Evolutionary conservation across 2,888 invertebrate species (phyloP), one percentile per base, ranked within the genome.

Genomic region (Griposia aprilina): DNA sequence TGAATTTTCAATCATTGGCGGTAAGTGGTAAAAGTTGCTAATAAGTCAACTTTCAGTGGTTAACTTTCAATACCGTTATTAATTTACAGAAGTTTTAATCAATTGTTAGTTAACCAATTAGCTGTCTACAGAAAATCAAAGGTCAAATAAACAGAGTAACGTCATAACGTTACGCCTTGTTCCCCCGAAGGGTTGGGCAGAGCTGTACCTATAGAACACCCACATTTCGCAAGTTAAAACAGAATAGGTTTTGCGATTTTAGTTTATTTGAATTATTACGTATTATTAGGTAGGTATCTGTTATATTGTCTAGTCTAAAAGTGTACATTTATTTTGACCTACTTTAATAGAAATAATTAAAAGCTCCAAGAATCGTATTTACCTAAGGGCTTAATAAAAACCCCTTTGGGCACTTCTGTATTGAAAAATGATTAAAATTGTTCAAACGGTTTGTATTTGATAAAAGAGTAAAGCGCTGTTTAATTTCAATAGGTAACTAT

Each of bases 41-140:
- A 84, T 80, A 66, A 82, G 80, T 66, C 30, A 82, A 66, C 55
- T 60, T 84, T 74, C 59, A 84, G 80, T 68, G 66, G 84, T 80
- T 84, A 80, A 80, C 69, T 70, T 83, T 70, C 66, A 13, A 57
- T 30, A 48, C 62, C 68, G 79, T 84, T 81, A 84, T 81, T 84
- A 81, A 81, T 68, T 81, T 26, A 15, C 59, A 78, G 84, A 71
- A 78, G 50, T 81, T 84, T 70, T 83, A 60, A 78, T 70, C 83
- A 81, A 78, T 83, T 70, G 59, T 67, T 66, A 65, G 63, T 26
- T 74, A 66, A 75, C 62, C 66, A 79, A 66, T 83, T 66, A 71
- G 50, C 55, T 68, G 59, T 59, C 41, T 78, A 86, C 86, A 83
- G 86, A 81, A 89, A 83, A 69, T 60, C 59, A 70, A 83, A 78